phyloP scores from a whole-genome alignment of 2,113 vertebrate genomes.

The Nicator chloris region DNA sequence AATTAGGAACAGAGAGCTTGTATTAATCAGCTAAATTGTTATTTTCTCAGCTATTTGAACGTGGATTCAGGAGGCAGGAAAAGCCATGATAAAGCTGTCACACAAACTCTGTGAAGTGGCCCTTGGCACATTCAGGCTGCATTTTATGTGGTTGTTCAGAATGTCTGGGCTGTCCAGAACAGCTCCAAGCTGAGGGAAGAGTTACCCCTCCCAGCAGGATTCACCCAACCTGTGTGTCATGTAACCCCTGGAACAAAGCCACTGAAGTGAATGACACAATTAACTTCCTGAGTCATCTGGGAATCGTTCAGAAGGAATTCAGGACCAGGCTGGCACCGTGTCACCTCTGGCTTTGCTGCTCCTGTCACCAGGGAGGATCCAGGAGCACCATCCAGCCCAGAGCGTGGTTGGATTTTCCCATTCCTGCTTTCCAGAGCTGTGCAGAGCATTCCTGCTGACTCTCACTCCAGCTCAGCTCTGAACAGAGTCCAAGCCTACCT shows the following conservation, averaged over 20 bases:
- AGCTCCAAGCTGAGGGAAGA: background rate
- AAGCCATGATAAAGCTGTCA: background rate
- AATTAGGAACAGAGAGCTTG: background rate
- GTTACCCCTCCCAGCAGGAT: background rate
- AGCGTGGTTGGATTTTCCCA: background rate
- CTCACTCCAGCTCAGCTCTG: background rate
- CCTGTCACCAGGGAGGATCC: background rate
- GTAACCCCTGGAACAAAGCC: background rate
- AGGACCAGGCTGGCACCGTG: background rate
- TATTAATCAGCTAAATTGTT: background rate
- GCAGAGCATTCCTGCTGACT: background rate
- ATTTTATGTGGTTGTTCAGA: background rate
- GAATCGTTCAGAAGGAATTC: background rate
- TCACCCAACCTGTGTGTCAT: background rate
- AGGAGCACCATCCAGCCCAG: background rate
- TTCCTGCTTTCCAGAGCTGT: background rate
- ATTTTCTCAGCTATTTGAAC: background rate
- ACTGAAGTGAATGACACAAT: background rate
- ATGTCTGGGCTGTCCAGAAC: background rate
- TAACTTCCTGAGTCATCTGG: background rate
- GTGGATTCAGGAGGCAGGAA: background rate
- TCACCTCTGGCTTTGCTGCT: background rate
- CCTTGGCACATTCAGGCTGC: background rate
- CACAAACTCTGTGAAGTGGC: background rate
- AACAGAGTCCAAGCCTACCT: background rate